Conservation (phyloP, 2,113 vertebrate species). For the Tautogolabrus adspersus region DNA sequence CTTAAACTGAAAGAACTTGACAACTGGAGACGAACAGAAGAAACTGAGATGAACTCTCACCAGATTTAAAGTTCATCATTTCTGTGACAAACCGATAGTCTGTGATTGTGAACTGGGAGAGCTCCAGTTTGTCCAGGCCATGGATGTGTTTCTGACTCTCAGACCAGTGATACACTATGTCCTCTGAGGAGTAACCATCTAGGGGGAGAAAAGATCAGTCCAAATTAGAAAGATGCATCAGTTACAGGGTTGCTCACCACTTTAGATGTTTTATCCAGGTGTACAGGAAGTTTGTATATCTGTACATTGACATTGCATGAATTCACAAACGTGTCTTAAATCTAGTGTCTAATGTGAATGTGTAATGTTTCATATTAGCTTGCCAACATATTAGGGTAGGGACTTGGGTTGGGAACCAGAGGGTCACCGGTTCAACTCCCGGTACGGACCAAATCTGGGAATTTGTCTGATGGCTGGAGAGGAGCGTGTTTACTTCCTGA, state of each 20-base stretch:
- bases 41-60: constrained; percentile 74
- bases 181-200: constrained; percentile 98
- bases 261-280: neutral
- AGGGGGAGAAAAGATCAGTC: neutral
- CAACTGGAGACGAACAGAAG: neutral
- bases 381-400: no score
- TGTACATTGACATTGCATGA: neutral
- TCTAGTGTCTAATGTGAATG: neutral
- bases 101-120: constrained; percentile 98
- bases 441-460: no score
- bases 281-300: neutral
- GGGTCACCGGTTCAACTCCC: no score
- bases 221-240: neutral
- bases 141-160: constrained; percentile 96
- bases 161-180: constrained; percentile 97
- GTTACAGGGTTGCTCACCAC: neutral
- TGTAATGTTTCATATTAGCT: neutral
- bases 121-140: constrained; percentile 93
- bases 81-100: constrained; percentile 93
- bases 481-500: no score
- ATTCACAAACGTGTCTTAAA: neutral
- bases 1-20: neutral
- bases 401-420: no score
- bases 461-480: no score
- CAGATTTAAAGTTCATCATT: constrained; percentile 96